These are phyloP conservation scores for Promerops cafer DNA, from an alignment of 2,113 vertebrate species.

Conservation along the genomic window DNA sequence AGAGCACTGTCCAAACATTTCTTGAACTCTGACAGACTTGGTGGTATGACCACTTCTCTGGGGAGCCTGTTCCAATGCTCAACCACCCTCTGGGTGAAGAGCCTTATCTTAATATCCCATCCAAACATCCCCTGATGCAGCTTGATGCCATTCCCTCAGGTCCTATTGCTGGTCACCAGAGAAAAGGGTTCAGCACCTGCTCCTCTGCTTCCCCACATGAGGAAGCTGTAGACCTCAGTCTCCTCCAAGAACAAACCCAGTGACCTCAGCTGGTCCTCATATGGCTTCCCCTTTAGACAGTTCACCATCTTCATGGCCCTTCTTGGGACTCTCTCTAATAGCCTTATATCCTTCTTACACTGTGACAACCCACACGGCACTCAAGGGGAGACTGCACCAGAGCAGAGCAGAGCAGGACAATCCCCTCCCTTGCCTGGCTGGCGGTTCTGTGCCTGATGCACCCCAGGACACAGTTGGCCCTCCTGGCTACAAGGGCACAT, in stretches of 20 bases:
- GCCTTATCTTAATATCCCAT: background rate
- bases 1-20: background rate
- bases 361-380: background rate
- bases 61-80: background rate
- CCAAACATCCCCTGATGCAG: background rate
- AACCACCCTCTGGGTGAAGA: background rate
- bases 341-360: background rate
- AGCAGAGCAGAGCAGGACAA: background rate
- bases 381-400: too few relatives aligned
- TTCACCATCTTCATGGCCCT: background rate
- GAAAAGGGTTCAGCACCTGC: background rate
- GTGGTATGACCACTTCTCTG: background rate
- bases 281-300: background rate
- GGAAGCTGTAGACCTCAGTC: background rate
- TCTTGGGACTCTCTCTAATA: background rate
- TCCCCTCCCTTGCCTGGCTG: background rate
- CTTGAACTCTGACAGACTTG: background rate
- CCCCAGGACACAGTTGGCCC: background rate
- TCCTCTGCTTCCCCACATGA: background rate
- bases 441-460: background rate
- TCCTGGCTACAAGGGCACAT: background rate
- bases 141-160: fast-evolving
- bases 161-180: background rate
- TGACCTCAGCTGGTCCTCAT: background rate
- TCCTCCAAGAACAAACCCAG: background rate